Conservation (phyloP, 2,113 vertebrate species). For the Tachuris rubrigastra region DNA sequence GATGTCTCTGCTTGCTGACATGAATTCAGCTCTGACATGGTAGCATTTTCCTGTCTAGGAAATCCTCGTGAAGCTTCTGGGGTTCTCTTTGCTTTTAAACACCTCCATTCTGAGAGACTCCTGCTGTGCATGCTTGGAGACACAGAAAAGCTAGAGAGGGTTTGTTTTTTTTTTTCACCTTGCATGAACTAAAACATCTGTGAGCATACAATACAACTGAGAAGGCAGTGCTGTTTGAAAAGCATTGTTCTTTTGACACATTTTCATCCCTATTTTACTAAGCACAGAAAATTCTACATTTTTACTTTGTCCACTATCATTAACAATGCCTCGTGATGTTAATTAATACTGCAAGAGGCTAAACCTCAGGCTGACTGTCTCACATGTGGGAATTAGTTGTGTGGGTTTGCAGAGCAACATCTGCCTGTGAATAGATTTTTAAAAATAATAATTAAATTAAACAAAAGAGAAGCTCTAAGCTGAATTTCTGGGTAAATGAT, state of each 20-base stretch:
- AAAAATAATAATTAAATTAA: constrained; percentile 42
- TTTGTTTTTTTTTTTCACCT: not conserved
- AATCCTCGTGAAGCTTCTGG: constrained; percentile 3
- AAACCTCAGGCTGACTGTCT: constrained; percentile 30
- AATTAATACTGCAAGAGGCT: constrained; percentile 54
- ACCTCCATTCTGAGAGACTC: not conserved
- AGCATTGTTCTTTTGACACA: constrained; percentile 29
- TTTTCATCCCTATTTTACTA: constrained; percentile 15
- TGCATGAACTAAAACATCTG: not conserved
- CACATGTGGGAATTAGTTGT: not conserved
- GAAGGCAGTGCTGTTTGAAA: constrained; percentile 2
- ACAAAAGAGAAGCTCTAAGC: constrained; percentile 41
- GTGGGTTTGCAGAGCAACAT: constrained; percentile 36
- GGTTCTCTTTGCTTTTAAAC: not conserved
- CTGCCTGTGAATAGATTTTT: constrained; percentile 33
- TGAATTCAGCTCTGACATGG: not conserved
- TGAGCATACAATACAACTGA: not conserved
- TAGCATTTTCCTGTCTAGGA: constrained; percentile 5
- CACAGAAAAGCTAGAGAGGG: not conserved
- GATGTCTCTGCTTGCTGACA: not conserved
- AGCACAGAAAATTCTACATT: not conserved
- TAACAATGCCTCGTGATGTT: constrained; percentile 23
- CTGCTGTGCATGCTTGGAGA: not conserved
- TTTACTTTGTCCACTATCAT: constrained; percentile 32
- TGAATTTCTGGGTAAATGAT: constrained; percentile 58